Percentiles rank a stretch among this genome's conserved stretches.
phyloP scores from a whole-genome alignment of 2,113 vertebrate species.

The Melospiza georgiana region DNA sequence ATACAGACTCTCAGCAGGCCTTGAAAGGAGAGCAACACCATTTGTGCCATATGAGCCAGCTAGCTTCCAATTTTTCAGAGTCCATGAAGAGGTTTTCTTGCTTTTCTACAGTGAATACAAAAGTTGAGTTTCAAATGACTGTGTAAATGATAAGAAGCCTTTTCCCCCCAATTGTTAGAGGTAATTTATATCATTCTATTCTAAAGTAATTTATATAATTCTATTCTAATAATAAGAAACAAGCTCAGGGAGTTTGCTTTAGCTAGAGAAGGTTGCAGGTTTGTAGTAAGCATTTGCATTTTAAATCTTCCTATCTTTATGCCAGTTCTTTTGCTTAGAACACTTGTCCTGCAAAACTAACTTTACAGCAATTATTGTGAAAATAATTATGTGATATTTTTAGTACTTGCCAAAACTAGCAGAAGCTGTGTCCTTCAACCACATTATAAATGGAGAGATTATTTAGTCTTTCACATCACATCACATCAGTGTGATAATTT shows the following conservation, averaged over 20 bases:
- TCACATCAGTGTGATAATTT: neutral
- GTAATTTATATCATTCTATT: neutral
- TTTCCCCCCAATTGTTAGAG: accelerated
- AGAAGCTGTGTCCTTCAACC: neutral
- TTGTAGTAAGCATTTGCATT: neutral
- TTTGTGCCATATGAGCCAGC: neutral
- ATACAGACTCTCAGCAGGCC: neutral
- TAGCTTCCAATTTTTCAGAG: neutral
- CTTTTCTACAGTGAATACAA: neutral
- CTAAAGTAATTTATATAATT: neutral
- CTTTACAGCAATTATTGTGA: neutral
- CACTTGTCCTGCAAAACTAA: neutral
- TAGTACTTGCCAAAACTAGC: neutral
- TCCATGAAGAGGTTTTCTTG: neutral
- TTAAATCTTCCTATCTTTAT: neutral
- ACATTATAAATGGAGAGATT: neutral
- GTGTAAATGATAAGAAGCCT: neutral
- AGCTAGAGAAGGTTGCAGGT: neutral
- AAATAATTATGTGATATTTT: neutral
- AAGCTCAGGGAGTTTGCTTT: neutral
- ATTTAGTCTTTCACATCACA: neutral
- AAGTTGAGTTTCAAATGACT: neutral
- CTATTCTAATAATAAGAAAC: neutral
- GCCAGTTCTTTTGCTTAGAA: neutral
- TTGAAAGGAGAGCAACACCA: neutral